These are phyloP conservation scores for Cinclus mexicanus DNA, from an alignment of 2,113 vertebrate genomes.

Conservation along the genomic window DNA sequence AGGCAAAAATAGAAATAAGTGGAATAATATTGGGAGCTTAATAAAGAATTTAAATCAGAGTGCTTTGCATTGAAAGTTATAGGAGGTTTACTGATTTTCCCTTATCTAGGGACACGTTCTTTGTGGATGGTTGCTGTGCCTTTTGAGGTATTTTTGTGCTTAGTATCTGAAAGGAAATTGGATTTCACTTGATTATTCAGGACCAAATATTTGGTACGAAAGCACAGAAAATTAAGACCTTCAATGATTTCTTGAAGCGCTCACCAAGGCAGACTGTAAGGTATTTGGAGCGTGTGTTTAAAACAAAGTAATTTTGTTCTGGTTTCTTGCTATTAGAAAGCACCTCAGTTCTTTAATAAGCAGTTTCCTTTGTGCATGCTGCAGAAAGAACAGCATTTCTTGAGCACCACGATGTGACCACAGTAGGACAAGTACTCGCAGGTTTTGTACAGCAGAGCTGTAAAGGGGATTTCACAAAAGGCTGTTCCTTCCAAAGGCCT, in stretches of 20 bases:
- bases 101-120: neutral
- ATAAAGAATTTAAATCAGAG: neutral
- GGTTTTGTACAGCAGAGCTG: neutral
- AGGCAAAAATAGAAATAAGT: neutral
- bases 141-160: neutral
- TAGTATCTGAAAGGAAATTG: neutral
- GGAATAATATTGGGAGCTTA: neutral
- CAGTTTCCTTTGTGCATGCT: rapidly evolving
- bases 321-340: neutral
- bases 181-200: neutral
- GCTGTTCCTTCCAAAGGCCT: neutral
- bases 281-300: neutral
- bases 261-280: rapidly evolving
- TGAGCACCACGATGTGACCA: neutral
- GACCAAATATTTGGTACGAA: neutral
- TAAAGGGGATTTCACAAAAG: neutral
- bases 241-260: neutral
- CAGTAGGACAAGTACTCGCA: neutral
- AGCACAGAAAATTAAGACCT: neutral
- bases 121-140: neutral
- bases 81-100: neutral
- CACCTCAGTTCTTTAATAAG: neutral
- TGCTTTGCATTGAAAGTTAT: neutral
- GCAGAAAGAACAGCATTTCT: rapidly evolving
- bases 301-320: neutral